Evolutionary conservation across 2,888 invertebrate genomes (phyloP).

Genomic region (Aphodius granarius): DNA sequence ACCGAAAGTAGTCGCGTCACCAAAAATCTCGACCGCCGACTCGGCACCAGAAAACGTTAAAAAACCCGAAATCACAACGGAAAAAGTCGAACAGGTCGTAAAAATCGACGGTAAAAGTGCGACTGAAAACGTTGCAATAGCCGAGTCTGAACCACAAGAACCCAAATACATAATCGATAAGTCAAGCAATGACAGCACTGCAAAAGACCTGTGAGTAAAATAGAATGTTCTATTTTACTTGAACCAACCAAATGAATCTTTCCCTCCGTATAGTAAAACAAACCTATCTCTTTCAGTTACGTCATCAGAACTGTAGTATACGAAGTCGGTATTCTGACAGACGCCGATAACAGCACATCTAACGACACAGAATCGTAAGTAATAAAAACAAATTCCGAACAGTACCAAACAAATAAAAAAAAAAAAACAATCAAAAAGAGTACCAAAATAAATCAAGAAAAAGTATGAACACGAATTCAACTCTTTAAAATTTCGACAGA

Average conservation of each 20-base stretch:
- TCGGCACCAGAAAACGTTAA: not conserved
- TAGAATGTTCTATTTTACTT: no score
- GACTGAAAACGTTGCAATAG: not conserved
- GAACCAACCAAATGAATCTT: no score
- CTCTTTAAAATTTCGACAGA: conserved; percentile 42
- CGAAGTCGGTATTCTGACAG: conserved; percentile 63
- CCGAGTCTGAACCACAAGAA: not conserved
- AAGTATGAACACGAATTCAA: no score
- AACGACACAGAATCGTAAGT: conserved; percentile 50
- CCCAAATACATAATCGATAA: not conserved
- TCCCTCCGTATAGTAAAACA: no score
- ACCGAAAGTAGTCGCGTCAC: not conserved
- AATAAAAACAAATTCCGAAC: conserved; percentile 5
- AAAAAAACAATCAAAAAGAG: no score
- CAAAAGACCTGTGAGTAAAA: conserved; percentile 22
- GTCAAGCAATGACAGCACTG: conserved; percentile 18
- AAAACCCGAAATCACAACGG: not conserved
- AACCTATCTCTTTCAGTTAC: conserved; percentile 51
- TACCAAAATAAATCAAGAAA: no score
- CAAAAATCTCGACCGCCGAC: not conserved
- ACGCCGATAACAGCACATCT: conserved; percentile 52
- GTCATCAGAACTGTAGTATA: conserved; percentile 62
- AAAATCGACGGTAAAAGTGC: not conserved
- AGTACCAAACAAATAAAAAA: no score
- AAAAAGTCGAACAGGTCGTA: not conserved